Conservation (phyloP, 2,113 vertebrate species). For the Struthio camelus region DNA sequence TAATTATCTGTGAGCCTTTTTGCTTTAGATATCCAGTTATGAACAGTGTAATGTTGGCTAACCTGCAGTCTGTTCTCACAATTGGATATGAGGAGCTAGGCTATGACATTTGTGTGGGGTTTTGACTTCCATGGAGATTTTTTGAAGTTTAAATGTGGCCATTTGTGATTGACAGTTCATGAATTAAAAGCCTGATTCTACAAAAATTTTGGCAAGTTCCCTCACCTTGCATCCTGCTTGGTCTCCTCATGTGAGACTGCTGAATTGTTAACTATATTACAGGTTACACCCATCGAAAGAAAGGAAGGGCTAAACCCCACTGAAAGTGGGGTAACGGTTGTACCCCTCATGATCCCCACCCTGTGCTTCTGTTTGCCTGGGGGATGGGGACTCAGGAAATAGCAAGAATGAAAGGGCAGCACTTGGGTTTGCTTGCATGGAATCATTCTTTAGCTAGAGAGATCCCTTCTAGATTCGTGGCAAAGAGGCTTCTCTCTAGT, state of each 20-base stretch:
- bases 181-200: neutral
- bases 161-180: neutral
- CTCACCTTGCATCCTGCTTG: neutral
- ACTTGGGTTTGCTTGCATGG: neutral
- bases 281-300: rapidly evolving
- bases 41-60: neutral
- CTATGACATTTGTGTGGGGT: neutral
- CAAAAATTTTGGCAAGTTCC: neutral
- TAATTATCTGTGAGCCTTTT: neutral
- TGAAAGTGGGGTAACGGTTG: neutral
- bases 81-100: neutral
- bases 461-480: neutral
- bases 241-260: neutral
- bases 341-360: too few species aligned
- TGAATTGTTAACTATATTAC: neutral
- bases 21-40: neutral
- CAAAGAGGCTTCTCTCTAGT: neutral
- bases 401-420: neutral
- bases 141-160: neutral
- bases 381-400: neutral
- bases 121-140: neutral
- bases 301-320: too few species aligned
- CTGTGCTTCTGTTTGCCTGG: rapidly evolving
- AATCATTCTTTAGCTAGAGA: neutral
- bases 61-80: neutral